Conservation (phyloP, 2,888 invertebrate species). For the Brachypalpus laphriformis region DNA sequence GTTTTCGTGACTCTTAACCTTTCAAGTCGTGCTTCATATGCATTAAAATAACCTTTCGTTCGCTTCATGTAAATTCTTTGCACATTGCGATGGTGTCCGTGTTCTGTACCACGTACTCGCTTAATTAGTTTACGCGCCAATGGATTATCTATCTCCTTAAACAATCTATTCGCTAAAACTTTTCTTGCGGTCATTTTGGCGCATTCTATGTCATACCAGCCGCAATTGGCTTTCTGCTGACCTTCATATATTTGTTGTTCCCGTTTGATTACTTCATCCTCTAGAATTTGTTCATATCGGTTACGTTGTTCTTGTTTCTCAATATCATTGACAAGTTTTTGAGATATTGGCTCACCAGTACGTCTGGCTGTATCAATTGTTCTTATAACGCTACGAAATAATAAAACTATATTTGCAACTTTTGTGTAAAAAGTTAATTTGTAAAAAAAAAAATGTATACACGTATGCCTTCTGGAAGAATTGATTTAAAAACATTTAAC, state of each 20-base stretch:
- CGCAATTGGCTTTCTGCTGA: not conserved
- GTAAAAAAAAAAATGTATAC: no score
- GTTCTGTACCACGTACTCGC: not conserved
- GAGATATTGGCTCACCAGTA: not conserved
- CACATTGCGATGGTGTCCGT: not conserved
- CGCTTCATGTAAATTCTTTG: not conserved
- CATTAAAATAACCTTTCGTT: not conserved
- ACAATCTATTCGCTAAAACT: not conserved
- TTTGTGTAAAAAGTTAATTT: not conserved
- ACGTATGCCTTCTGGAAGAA: no score
- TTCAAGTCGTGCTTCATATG: no score
- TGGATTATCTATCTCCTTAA: not conserved
- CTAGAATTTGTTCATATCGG: not conserved
- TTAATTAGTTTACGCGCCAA: not conserved
- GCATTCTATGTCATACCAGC: constrained; percentile 17
- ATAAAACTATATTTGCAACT: constrained; percentile 27
- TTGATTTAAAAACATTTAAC: no score
- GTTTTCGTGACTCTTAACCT: no score
- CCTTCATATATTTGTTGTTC: not conserved
- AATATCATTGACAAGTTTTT: not conserved
- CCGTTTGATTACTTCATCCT: not conserved
- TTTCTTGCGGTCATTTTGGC: not conserved
- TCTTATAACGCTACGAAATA: constrained; percentile 20
- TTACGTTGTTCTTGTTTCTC: not conserved
- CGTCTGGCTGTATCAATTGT: constrained; percentile 11